phyloP scores from a whole-genome alignment of 2,888 invertebrate genomes.

The Hyppa rectilinea region DNA sequence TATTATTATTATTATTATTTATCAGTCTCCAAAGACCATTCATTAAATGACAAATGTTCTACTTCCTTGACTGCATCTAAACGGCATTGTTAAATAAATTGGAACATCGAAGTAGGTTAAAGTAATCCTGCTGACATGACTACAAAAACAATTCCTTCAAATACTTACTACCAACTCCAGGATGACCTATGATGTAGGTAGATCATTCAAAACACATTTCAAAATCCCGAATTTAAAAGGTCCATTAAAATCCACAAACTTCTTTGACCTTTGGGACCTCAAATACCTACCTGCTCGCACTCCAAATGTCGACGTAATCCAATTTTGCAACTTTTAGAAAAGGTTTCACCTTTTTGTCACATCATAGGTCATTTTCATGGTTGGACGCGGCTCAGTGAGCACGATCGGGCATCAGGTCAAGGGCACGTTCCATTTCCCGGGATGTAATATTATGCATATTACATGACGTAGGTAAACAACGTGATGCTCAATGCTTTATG shows the following conservation, averaged over 20 bases:
- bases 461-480: slow-evolving; percentile 42
- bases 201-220: neutral
- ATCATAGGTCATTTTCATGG: slow-evolving; percentile 54
- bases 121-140: neutral
- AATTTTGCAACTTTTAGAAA: slow-evolving; percentile 33
- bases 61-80: slow-evolving; percentile 18
- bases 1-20: too few relatives aligned
- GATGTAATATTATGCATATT: slow-evolving; percentile 52
- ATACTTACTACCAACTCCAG: neutral
- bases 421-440: slow-evolving; percentile 65
- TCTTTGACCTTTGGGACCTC: slow-evolving; percentile 13
- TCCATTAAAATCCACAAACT: neutral
- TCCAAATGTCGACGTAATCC: slow-evolving; percentile 31
- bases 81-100: slow-evolving; percentile 24
- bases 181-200: neutral
- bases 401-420: slow-evolving; percentile 69
- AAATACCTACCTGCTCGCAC: slow-evolving; percentile 5
- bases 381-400: slow-evolving; percentile 41
- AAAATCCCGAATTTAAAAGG: slow-evolving; percentile 2
- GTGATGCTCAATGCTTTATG: slow-evolving; percentile 1
- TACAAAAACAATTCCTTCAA: slow-evolving; percentile 7
- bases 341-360: slow-evolving; percentile 50
- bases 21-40: slow-evolving; percentile 10
- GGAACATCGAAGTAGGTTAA: neutral
- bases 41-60: slow-evolving; percentile 5